phyloP scores from a whole-genome alignment of 2,113 vertebrate genomes.

The Semnopithecus entellus region DNA sequence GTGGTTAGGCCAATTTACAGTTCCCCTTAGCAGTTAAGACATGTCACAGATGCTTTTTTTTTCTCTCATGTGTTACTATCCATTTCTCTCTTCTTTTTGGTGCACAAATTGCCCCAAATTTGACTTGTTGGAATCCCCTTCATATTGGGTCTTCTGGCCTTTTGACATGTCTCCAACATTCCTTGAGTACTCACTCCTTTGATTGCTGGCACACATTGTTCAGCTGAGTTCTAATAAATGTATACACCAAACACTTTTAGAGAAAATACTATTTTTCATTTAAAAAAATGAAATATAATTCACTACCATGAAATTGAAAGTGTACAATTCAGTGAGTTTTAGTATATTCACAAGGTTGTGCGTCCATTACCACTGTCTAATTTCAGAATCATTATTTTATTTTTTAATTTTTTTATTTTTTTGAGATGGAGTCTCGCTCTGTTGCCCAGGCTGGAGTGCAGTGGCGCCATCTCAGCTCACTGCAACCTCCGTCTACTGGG shows the following conservation, averaged over 20 bases:
- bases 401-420: background rate
- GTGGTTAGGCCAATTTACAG: background rate
- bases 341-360: background rate
- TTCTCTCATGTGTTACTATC: background rate
- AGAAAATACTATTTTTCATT: background rate
- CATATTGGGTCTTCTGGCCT: background rate
- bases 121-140: conserved; percentile 14
- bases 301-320: background rate
- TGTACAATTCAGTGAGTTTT: background rate
- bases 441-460: background rate
- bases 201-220: conserved; percentile 2
- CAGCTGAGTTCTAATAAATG: background rate
- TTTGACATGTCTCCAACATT: background rate
- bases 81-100: background rate
- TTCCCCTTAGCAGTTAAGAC: background rate
- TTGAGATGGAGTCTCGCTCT: background rate
- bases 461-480: rapidly evolving
- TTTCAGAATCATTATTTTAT: background rate
- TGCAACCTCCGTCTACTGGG: rapidly evolving
- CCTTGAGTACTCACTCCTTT: background rate
- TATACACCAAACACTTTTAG: background rate
- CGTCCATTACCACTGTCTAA: background rate
- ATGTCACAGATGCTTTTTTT: background rate
- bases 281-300: background rate
- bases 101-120: background rate